Evolutionary conservation across 1,140 invertebrate genomes (phyloP), one percentile per base, ranked within the genome.

Genomic region (Chrysomallon squamiferum): DNA sequence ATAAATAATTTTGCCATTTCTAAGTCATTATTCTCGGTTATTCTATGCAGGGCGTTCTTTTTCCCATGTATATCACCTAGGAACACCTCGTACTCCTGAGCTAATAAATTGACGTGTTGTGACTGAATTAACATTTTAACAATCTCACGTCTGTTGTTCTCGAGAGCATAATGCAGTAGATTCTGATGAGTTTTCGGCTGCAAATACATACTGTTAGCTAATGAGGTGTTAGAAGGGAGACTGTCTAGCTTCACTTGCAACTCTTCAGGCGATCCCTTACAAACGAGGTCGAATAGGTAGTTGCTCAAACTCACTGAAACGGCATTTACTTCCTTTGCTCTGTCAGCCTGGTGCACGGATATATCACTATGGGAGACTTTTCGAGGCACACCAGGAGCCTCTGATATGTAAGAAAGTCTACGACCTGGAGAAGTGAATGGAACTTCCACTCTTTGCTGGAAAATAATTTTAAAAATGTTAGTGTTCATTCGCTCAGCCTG

Each of bases 21-120:
- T 9, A 76, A 32, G 32, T 80, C 64, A 38, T 76, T 69, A 20
- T 59, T 65, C 49, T 77, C 75, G 1, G 78, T 78, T n/a, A 73
- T 59, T 60, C 70, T 66, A 54, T 81, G 79, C 6, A 81, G 59
- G 13, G 69, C 69, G 50, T 72, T 79, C 43, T 72, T 79, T 22
- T 65, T 68, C 38, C 74, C 73, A 6, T 57, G 43, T 6, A 70
- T 67, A 29, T 66, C 59, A 3, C 69, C 54, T 35, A 71, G 65
- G 0, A 38, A 49, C 27, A 72, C 70, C 1, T 67, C 63, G 64
- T 71, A 76, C 2, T 64, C 45, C 18, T 76, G 69, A 11, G 20
- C 57, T 0, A 75, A 41, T 25, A 81, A 41, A 2, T 58, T 54
- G 30, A 61, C 57, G 35, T 73, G 56, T 22, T 54, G 64, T 11